Base-by-base conservation (phyloP, 2,113 vertebrate species). In the Salvelinus namaycush region DNA sequence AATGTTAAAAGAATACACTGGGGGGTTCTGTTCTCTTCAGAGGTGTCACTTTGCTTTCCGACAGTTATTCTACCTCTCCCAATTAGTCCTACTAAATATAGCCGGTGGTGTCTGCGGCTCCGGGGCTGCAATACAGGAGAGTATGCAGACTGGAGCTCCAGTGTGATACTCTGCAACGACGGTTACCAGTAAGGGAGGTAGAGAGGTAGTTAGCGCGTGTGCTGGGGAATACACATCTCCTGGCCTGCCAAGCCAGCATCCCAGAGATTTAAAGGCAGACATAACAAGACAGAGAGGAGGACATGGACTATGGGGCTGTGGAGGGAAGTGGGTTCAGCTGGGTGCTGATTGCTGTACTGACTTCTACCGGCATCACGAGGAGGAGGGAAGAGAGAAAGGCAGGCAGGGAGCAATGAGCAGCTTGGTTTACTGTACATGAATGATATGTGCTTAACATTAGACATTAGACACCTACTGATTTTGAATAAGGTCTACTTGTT, bases 71-170 rank as follows among this genome's bases (percentile, higher is more conserved):
- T 75, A 83, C 76, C 80, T 79, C 80, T 82, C 83, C 83, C 87
- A 85, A 88, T 88, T 87, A 88, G 83, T 77, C 85, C 79, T 83
- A 76, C 83, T 83, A 81, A 84, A 87, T 87, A 82, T 83, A 84
- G 81, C 81, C 59, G 18, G 60, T 44, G 71, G 69, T 54, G 70
- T 44, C 49, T 27, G 65, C 26, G 22, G 60, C 73, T 62, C 68
- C 44, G 54, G 80, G n/a, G 5, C 57, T 4, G 34, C 60, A 57
- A 20, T 62, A 51, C 65, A 13, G 49, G 77, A 64, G 72, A 59
- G 6, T 22, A 4, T 22, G 59, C 20, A 62, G 59, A 62, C n/a
- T 8, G 18, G 59, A 22, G 59, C 5, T 11, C 3, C 20, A 62
- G 59, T 62, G 59, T 71, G 68, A 77, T 77, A 48, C 69, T 51